Evolutionary conservation across 2,888 invertebrate species (phyloP).

Genomic region (Masnerella sp.): DNA sequence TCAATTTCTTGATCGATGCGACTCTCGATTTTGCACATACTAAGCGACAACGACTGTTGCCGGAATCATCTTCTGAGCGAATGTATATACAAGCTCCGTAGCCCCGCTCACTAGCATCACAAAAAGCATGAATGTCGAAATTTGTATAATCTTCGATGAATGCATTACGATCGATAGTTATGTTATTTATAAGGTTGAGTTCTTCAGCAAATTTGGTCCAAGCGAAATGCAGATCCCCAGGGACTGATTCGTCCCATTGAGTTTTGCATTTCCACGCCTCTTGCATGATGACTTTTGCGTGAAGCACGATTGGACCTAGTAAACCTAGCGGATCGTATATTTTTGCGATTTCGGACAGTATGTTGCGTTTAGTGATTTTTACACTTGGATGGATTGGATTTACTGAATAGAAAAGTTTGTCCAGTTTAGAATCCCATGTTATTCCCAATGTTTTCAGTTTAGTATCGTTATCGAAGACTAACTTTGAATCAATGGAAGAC

Average conservation of each 20-base stretch:
- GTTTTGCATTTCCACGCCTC: slow-evolving; percentile 3
- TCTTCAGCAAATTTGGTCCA: neutral
- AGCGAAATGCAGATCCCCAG: neutral
- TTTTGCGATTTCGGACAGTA: slow-evolving; percentile 15
- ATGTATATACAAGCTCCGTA: slow-evolving; percentile 14
- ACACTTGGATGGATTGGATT: neutral
- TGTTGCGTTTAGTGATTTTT: slow-evolving; percentile 3
- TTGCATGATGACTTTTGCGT: slow-evolving; percentile 10
- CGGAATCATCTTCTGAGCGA: neutral
- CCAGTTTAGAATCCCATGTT: neutral
- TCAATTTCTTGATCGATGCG: neutral
- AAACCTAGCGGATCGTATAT: slow-evolving; percentile 10
- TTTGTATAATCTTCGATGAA: neutral
- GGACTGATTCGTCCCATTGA: slow-evolving; percentile 14
- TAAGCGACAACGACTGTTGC: neutral
- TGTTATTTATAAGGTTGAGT: neutral
- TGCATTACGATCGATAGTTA: neutral
- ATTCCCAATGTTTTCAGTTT: neutral
- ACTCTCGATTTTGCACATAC: neutral
- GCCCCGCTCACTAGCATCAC: slow-evolving; percentile 6
- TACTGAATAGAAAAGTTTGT: neutral
- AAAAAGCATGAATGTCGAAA: slow-evolving; percentile 13
- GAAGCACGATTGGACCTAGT: slow-evolving; percentile 1
- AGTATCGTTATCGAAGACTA: neutral
- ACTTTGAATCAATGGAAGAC: neutral